A percentile compares a stretch with the other conserved stretches of the same genome.
These are phyloP conservation scores for Sinotaia quadrata DNA, from an alignment of 2,888 invertebrate genomes.

Conservation along the genomic window DNA sequence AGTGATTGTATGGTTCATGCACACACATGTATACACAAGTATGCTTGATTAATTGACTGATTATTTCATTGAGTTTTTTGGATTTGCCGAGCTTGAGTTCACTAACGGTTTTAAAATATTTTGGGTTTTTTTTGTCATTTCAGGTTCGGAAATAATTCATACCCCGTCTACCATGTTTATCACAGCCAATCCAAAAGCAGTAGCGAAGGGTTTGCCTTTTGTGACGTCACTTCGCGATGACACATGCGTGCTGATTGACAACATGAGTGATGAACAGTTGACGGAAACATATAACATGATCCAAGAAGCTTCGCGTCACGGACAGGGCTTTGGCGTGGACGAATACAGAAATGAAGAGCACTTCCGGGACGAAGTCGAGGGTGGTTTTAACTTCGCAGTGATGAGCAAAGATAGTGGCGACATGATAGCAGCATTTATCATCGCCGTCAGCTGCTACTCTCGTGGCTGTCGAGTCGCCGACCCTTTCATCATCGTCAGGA, in stretches of 20 bases:
- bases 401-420: constrained; percentile 39
- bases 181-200: too few relatives aligned
- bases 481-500: constrained; percentile 42
- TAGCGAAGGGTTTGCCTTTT: too few relatives aligned
- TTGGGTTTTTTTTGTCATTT: too few relatives aligned
- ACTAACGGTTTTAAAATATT: too few relatives aligned
- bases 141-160: too few relatives aligned
- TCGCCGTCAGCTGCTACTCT: constrained; percentile 40
- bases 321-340: constrained; percentile 49
- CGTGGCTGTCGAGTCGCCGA: constrained; percentile 42
- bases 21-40: too few relatives aligned
- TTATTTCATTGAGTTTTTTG: too few relatives aligned
- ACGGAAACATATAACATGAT: constrained; percentile 48
- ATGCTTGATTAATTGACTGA: too few relatives aligned
- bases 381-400: constrained; percentile 40
- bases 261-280: constrained; percentile 49
- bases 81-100: too few relatives aligned
- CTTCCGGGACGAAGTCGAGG: constrained; percentile 40
- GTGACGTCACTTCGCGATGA: neutral
- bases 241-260: constrained; percentile 39
- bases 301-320: constrained; percentile 40
- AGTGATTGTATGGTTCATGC: too few relatives aligned
- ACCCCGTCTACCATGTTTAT: too few relatives aligned
- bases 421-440: constrained; percentile 41
- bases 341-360: constrained; percentile 41